Conservation (phyloP, 2,113 vertebrate genomes). For the Anolis carolinensis region DNA sequence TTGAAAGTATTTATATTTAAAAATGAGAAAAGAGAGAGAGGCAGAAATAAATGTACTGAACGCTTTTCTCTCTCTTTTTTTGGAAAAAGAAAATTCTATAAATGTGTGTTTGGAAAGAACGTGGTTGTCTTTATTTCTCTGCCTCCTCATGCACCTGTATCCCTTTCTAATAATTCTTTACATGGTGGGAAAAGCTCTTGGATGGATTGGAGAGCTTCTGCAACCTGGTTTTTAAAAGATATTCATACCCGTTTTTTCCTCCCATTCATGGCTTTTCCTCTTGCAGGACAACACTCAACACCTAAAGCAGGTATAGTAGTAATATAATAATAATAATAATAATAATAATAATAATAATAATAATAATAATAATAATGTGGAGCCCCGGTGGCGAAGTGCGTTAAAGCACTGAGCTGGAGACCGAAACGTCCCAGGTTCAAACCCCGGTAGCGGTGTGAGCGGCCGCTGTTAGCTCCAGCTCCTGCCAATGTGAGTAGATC, state of each 20-base stretch:
- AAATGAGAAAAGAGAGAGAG: constrained; percentile 52
- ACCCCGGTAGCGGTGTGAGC: too few relatives aligned
- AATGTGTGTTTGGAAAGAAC: constrained; percentile 66
- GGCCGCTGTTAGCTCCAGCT: too few relatives aligned
- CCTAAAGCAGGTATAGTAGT: too few relatives aligned
- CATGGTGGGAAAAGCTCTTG: neutral
- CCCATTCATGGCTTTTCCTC: too few relatives aligned
- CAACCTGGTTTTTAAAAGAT: neutral
- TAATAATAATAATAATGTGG: too few relatives aligned
- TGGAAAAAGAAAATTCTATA: constrained; percentile 58
- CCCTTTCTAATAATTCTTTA: neutral
- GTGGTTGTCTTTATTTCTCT: neutral
- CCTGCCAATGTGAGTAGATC: too few relatives aligned
- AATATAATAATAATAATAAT: too few relatives aligned
- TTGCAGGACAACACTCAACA: too few relatives aligned
- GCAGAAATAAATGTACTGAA: constrained; percentile 43
- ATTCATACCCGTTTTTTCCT: neutral
- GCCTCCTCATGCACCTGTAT: neutral
- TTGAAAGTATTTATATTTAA: constrained; percentile 60
- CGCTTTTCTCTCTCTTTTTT: constrained; percentile 48
- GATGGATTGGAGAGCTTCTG: neutral
- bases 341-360: too few relatives aligned
- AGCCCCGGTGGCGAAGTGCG: too few relatives aligned
- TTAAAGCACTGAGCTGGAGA: too few relatives aligned
- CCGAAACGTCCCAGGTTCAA: too few relatives aligned